phyloP scores from a whole-genome alignment of 2,113 vertebrate species.

The Prinia subflava region DNA sequence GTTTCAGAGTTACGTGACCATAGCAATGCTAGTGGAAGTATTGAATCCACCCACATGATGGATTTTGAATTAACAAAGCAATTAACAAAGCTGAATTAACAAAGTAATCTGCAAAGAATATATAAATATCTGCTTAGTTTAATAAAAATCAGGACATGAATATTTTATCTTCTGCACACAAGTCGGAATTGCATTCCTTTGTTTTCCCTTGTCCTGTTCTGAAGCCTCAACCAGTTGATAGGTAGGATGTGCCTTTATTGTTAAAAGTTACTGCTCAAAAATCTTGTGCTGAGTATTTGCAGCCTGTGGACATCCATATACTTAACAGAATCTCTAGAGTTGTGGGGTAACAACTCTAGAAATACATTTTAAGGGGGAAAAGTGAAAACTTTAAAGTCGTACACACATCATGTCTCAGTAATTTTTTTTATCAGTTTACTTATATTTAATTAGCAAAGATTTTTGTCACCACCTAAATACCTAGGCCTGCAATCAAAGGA shows the following conservation, averaged over 20 bases:
- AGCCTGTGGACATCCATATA: background rate
- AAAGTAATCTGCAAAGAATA: background rate
- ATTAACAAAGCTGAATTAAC: constrained; percentile 9
- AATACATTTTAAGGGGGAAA: background rate
- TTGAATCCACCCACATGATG: background rate
- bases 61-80: background rate
- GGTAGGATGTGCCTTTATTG: background rate
- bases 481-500: background rate
- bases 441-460: background rate
- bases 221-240: background rate
- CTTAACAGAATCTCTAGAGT: background rate
- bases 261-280: background rate
- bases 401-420: background rate
- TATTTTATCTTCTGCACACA: background rate
- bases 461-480: background rate
- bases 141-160: background rate
- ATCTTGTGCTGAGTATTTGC: background rate
- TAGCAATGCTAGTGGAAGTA: background rate
- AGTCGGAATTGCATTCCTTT: constrained; percentile 17
- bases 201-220: background rate
- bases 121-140: background rate
- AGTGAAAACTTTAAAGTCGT: rapidly evolving
- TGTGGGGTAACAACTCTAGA: background rate
- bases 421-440: background rate
- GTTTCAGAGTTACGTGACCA: background rate